Conservation (phyloP, 2,888 invertebrate genomes). For the Agrotis ipsilon region DNA sequence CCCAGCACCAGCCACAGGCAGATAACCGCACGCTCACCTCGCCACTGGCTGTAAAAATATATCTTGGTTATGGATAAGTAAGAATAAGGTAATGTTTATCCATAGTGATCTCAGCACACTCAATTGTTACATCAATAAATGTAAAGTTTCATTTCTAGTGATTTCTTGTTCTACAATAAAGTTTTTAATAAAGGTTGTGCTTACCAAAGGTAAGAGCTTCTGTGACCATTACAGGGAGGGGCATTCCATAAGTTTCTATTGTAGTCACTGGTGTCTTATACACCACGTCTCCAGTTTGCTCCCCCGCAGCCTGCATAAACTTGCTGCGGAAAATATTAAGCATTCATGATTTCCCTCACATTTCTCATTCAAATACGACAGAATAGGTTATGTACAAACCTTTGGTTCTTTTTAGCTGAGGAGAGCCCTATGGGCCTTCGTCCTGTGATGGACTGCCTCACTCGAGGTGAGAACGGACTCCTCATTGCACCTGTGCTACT, state of each 20-base stretch:
- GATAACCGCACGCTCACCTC: conserved; percentile 92
- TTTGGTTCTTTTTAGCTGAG: conserved; percentile 82
- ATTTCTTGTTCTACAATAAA: no score
- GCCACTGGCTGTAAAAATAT: conserved; percentile 82
- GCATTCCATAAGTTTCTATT: conserved; percentile 95
- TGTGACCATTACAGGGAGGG: conserved; percentile 96
- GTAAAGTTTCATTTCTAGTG: background rate
- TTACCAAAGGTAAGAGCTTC: conserved; percentile 96
- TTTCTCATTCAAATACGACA: conserved; percentile 1
- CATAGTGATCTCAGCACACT: no score
- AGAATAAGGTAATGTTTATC: no score
- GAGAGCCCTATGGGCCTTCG: conserved; percentile 79
- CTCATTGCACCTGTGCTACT: conserved; percentile 83
- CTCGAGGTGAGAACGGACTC: conserved; percentile 87
- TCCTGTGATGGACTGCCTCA: conserved; percentile 82
- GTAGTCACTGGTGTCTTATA: conserved; percentile 94
- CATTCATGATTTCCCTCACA: conserved; percentile 2
- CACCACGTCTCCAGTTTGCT: conserved; percentile 93
- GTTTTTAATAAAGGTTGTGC: conserved; percentile 32
- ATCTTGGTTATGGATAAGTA: background rate
- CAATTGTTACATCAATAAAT: background rate
- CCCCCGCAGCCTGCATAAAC: conserved; percentile 75
- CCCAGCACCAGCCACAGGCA: conserved; percentile 95
- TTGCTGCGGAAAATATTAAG: conserved; percentile 72
- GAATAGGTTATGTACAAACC: conserved; percentile 72